These are phyloP conservation scores for Hydrozoanthus tunicans DNA, from an alignment of 64 coral and sea anemone species.

Conservation along the genomic window DNA sequence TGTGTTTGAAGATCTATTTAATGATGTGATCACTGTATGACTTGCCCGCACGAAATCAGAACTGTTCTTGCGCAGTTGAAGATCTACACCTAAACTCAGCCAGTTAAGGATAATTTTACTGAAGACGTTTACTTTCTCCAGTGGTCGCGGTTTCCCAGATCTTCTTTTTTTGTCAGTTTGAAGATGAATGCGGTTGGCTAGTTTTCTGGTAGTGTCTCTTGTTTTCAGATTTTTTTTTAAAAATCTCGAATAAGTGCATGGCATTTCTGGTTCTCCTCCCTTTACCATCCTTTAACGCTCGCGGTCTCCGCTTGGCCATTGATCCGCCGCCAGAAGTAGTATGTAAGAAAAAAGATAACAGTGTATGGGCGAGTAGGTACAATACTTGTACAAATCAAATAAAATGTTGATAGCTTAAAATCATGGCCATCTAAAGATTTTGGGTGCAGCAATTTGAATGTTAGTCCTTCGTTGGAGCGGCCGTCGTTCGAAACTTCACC, in stretches of 20 bases:
- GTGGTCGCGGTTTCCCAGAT: background rate
- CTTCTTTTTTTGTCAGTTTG: conserved; percentile 14
- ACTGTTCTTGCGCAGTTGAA: background rate
- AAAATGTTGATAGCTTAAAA: too few relatives aligned
- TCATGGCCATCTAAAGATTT: too few relatives aligned
- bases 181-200: conserved; percentile 1
- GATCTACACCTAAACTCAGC: background rate
- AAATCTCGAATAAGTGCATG: background rate
- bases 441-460: too few relatives aligned
- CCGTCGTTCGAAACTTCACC: too few relatives aligned
- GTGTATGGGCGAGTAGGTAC: too few relatives aligned
- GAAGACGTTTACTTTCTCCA: conserved; percentile 16
- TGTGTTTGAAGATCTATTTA: conserved; percentile 9
- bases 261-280: background rate
- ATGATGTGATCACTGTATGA: conserved; percentile 29
- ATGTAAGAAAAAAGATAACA: too few relatives aligned
- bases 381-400: too few relatives aligned
- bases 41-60: conserved; percentile 16
- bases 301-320: too few relatives aligned
- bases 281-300: background rate
- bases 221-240: background rate
- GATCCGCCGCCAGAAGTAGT: too few relatives aligned
- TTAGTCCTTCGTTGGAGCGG: too few relatives aligned
- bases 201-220: background rate
- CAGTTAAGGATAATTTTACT: conserved; percentile 8